A percentile compares a stretch with the other conserved stretches of the same genome.
Conservation (phyloP, 2,888 invertebrate species). For the Pediacus dermestoides region DNA sequence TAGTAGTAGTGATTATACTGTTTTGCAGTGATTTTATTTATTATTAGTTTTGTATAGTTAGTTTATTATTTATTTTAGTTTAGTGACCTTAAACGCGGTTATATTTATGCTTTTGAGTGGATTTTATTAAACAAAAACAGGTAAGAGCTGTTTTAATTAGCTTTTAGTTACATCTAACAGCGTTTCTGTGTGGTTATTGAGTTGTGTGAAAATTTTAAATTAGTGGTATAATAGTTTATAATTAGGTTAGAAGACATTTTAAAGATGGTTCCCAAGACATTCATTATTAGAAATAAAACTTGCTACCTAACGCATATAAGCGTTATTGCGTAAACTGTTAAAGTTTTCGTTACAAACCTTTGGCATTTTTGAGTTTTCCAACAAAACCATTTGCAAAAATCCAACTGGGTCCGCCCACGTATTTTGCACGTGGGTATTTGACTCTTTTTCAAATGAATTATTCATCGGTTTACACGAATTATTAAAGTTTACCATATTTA, state of each 20-base stretch:
- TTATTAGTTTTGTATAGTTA: slow-evolving; percentile 5
- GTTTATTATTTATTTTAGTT: slow-evolving; percentile 21
- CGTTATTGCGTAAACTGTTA: no score
- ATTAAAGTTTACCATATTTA: slow-evolving; percentile 21
- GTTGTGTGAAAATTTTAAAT: slow-evolving; percentile 33
- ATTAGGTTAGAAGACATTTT: slow-evolving; percentile 49
- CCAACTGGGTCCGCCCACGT: neutral
- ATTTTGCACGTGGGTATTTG: slow-evolving; percentile 25
- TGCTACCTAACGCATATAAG: no score
- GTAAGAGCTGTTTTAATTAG: no score
- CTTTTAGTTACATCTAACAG: no score
- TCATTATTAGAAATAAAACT: neutral
- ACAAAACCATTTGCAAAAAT: no score
- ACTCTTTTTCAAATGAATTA: slow-evolving; percentile 30
- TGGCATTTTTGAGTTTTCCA: no score
- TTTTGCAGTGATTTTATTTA: neutral
- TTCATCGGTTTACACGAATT: slow-evolving; percentile 23
- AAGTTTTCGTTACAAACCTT: no score
- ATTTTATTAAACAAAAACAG: slow-evolving; percentile 24
- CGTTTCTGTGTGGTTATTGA: no score
- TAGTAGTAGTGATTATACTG: neutral
- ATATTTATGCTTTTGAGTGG: slow-evolving; percentile 28
- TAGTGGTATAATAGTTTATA: slow-evolving; percentile 35
- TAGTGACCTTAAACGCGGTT: slow-evolving; percentile 20
- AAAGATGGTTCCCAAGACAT: no score